A percentile compares a stretch with the other conserved stretches of the same genome.
Conservation (phyloP, 2,113 vertebrate genomes). For the Brachypodius melanocephalos region DNA sequence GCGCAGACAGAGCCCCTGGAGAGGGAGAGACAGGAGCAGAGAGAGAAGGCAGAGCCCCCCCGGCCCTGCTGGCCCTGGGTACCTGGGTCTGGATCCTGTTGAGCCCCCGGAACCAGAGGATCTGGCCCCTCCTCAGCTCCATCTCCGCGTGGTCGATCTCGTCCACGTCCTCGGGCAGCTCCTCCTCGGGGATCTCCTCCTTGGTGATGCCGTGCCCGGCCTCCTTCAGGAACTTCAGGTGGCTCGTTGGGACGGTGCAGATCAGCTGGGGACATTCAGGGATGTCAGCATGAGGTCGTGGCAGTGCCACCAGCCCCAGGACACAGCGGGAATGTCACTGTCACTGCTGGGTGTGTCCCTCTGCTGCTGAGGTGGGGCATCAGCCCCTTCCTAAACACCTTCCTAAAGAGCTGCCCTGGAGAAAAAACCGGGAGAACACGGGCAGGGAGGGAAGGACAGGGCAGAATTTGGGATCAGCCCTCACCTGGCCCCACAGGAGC, state of each 20-base stretch:
- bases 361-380: background rate
- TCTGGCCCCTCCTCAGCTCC: constrained; percentile 94
- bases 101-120: constrained; percentile 97
- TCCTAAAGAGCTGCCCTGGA: background rate
- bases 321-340: background rate
- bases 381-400: background rate
- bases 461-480: background rate
- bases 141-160: constrained; percentile 96
- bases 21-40: background rate
- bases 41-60: background rate
- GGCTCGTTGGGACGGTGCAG: constrained; percentile 86
- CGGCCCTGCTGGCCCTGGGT: background rate
- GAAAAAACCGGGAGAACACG: accelerated
- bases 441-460: background rate
- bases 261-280: constrained; percentile 71
- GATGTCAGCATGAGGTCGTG: constrained; percentile 7
- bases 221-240: constrained; percentile 94
- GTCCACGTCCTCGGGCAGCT: constrained; percentile 83
- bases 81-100: constrained; percentile 99
- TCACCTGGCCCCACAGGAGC: constrained; percentile 97
- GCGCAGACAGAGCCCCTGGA: background rate
- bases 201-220: constrained; percentile 90
- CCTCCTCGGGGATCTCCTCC: constrained; percentile 87
- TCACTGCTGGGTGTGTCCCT: background rate
- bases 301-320: background rate